Conservation (phyloP, 2,888 invertebrate genomes). For the Chymomyza procnemis region DNA sequence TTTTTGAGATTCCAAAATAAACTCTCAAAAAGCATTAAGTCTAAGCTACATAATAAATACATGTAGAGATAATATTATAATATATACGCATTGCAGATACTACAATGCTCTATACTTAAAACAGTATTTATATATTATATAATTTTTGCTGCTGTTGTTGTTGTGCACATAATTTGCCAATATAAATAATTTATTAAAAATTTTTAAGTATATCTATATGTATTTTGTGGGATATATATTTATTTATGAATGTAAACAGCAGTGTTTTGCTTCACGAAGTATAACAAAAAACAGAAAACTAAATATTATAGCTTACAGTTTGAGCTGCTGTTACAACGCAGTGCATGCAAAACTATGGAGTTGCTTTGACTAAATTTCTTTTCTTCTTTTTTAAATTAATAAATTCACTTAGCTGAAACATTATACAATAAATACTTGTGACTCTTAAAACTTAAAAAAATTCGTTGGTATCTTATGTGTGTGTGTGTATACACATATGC, state of each 20-base stretch:
- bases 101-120: constrained; percentile 59
- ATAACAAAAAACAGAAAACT: constrained; percentile 23
- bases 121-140: constrained; percentile 48
- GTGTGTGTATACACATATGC: constrained; percentile 19
- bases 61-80: constrained; percentile 33
- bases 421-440: constrained; percentile 31
- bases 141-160: too few relatives aligned
- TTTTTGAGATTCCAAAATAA: constrained; percentile 32
- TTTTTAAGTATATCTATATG: neutral
- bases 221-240: neutral
- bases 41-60: constrained; percentile 64
- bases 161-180: neutral
- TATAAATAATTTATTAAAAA: constrained; percentile 15
- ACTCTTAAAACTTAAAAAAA: constrained; percentile 44
- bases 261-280: neutral
- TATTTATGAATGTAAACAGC: neutral
- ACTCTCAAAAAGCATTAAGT: constrained; percentile 20
- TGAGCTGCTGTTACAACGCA: constrained; percentile 21
- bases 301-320: constrained; percentile 34
- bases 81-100: constrained; percentile 17
- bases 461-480: constrained; percentile 44
- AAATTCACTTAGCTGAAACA: constrained; percentile 29
- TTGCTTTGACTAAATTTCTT: constrained; percentile 28
- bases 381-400: constrained; percentile 31
- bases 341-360: constrained; percentile 16